Conservation (phyloP, 2,888 invertebrate genomes). For the Autographa gamma region DNA sequence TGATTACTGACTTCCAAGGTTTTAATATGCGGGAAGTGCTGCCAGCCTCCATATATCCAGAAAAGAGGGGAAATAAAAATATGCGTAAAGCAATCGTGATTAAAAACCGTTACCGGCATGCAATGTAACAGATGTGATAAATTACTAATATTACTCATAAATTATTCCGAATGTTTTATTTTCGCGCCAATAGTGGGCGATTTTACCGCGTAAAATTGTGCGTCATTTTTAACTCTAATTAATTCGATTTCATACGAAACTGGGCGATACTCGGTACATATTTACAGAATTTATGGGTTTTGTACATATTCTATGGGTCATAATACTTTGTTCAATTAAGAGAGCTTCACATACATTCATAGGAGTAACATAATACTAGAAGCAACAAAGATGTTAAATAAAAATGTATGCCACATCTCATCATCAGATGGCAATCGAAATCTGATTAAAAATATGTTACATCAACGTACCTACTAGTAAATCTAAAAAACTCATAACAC, state of each 20-base stretch:
- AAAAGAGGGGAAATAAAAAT: constrained; percentile 28
- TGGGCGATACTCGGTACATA: neutral
- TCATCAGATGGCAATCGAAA: no score
- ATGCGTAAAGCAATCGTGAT: constrained; percentile 63
- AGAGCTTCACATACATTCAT: neutral
- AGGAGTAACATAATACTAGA: no score
- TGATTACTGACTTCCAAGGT: constrained; percentile 15
- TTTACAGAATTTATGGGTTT: neutral
- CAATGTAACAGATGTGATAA: constrained; percentile 69
- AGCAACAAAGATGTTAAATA: no score
- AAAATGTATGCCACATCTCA: no score
- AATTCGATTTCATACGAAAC: constrained; percentile 32
- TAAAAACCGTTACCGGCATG: constrained; percentile 60
- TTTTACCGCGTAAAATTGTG: constrained; percentile 36
- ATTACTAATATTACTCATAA: constrained; percentile 73
- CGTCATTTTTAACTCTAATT: constrained; percentile 39
- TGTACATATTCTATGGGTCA: neutral
- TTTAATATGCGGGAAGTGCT: constrained; percentile 31
- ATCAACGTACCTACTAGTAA: no score
- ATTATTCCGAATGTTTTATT: constrained; percentile 65
- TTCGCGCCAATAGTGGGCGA: constrained; percentile 60
- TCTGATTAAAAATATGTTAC: no score
- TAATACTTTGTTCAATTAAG: neutral
- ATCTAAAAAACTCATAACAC: no score
- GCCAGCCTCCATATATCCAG: constrained; percentile 39